These are phyloP conservation scores for Ceyx margarethae DNA, from an alignment of 2,113 vertebrate species.

Conservation along the genomic window DNA sequence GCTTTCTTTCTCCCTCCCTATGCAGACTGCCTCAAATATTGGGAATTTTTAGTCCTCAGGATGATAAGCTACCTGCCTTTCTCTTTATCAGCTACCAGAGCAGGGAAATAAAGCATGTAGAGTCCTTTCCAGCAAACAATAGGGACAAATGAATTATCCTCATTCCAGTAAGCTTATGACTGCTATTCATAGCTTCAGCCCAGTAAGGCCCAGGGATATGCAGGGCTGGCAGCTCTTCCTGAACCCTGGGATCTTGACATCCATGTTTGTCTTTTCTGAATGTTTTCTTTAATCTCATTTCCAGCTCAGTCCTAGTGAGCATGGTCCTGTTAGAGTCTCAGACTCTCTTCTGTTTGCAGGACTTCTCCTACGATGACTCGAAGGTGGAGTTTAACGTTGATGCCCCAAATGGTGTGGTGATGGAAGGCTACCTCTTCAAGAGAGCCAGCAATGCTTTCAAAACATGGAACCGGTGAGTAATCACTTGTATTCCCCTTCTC, in stretches of 20 bases:
- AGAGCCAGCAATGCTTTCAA: constrained; percentile 98
- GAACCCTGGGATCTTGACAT: neutral
- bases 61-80: neutral
- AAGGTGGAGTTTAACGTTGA: constrained; percentile 94
- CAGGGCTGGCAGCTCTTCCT: neutral
- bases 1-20: neutral
- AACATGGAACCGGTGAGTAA: constrained; percentile 92
- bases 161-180: no score
- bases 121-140: neutral
- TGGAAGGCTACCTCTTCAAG: constrained; percentile 99
- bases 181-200: neutral
- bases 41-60: neutral
- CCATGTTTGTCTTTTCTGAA: neutral
- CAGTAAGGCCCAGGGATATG: neutral
- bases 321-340: neutral
- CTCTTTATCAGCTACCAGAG: neutral
- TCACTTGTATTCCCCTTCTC: accelerated
- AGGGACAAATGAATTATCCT: neutral
- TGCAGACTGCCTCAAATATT: neutral
- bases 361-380: constrained; percentile 91
- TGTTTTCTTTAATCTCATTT: neutral
- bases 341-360: constrained; percentile 67
- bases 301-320: no score
- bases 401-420: constrained; percentile 93
- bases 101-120: neutral